Percentiles rank a stretch among this genome's conserved stretches.
phyloP scores from a whole-genome alignment of 1,140 invertebrate species.

The Penaeus japonicus region DNA sequence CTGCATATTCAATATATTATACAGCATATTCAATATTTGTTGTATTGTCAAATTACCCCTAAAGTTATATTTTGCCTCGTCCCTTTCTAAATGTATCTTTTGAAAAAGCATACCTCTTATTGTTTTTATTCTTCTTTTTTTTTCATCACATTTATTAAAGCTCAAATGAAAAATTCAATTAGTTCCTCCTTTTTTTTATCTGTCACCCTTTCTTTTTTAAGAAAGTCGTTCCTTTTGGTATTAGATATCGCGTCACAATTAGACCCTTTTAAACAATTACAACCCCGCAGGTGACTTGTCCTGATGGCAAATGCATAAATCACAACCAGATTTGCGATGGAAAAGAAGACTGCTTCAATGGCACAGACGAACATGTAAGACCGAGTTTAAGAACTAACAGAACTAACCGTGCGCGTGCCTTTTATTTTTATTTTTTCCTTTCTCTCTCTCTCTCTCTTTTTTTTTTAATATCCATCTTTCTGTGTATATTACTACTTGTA shows the following conservation, averaged over 20 bases:
- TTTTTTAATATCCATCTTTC: neutral
- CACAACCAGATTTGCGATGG: conserved; percentile 36
- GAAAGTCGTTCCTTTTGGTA: neutral
- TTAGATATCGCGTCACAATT: neutral
- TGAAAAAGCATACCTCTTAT: too few relatives aligned
- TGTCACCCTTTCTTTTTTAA: too few relatives aligned
- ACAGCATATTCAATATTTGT: too few relatives aligned
- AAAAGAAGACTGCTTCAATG: conserved; percentile 33
- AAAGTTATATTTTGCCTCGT: too few relatives aligned
- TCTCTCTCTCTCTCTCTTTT: conserved; percentile 77
- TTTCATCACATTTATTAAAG: too few relatives aligned
- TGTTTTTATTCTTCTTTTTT: too few relatives aligned
- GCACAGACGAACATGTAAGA: conserved; percentile 47
- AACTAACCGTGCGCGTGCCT: conserved; percentile 3
- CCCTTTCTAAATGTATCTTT: too few relatives aligned
- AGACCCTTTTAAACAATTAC: neutral
- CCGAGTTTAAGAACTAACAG: neutral
- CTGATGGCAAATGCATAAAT: conserved; percentile 41
- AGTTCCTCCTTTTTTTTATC: too few relatives aligned
- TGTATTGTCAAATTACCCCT: too few relatives aligned
- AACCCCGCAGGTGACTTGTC: conserved; percentile 46
- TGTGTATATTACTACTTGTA: neutral
- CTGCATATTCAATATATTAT: too few relatives aligned
- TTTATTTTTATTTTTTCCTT: conserved; percentile 31
- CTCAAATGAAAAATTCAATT: too few relatives aligned